Evolutionary conservation across 1,140 invertebrate species (phyloP).

Genomic region (Aphis gossypii): DNA sequence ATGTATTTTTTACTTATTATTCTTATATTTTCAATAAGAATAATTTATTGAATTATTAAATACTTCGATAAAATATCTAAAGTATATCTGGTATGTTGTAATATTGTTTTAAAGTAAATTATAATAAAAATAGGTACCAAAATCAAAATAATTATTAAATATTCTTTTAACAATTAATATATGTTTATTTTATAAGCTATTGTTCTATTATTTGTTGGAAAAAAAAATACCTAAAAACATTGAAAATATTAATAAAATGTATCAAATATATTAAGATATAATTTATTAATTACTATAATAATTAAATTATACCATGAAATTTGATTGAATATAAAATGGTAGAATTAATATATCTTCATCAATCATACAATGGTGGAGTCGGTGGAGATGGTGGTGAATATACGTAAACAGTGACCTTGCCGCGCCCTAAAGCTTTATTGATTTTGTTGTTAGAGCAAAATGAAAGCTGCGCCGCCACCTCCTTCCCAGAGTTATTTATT

Average conservation of each 20-base stretch:
- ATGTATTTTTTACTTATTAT: not conserved
- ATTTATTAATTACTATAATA: not conserved
- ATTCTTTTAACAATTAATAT: not conserved
- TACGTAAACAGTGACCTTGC: slow-evolving; percentile 56
- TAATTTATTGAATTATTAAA: too few species aligned
- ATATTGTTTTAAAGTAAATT: too few species aligned
- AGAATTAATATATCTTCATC: slow-evolving; percentile 19
- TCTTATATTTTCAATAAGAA: not conserved
- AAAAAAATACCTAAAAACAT: not conserved
- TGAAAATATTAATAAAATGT: not conserved
- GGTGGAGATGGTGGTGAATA: slow-evolving; percentile 28
- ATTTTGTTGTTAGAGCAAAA: slow-evolving; percentile 56
- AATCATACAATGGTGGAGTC: not conserved
- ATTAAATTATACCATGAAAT: not conserved
- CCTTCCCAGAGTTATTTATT: not conserved
- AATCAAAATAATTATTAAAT: too few species aligned
- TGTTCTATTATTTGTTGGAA: not conserved
- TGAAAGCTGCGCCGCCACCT: slow-evolving; percentile 42
- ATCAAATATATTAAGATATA: not conserved
- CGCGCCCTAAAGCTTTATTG: slow-evolving; percentile 58
- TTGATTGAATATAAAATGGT: slow-evolving; percentile 11
- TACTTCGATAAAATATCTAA: too few species aligned
- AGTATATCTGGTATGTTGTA: too few species aligned
- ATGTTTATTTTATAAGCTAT: not conserved
- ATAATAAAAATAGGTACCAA: too few species aligned